These are phyloP conservation scores for Cervus canadensis DNA, from an alignment of 2,113 vertebrate species.

Conservation along the genomic window DNA sequence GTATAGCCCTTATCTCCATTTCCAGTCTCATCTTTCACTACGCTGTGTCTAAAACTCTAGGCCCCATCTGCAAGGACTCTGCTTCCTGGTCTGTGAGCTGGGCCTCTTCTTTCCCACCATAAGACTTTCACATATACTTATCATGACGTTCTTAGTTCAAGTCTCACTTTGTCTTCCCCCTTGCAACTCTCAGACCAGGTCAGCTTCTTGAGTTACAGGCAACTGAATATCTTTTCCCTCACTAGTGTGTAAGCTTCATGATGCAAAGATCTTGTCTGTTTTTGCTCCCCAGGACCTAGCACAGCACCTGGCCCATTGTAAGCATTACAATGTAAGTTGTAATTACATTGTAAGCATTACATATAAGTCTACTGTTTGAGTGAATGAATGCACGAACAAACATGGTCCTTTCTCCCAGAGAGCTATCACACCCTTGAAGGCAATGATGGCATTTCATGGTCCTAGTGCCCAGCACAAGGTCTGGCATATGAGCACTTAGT, in stretches of 20 bases:
- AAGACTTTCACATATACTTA: neutral
- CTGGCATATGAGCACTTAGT: neutral
- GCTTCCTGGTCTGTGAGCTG: neutral
- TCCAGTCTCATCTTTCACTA: neutral
- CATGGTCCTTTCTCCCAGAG: neutral
- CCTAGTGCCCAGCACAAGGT: neutral
- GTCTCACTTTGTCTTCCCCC: neutral
- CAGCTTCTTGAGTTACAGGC: neutral
- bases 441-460: neutral
- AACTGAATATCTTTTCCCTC: neutral
- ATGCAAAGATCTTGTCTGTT: neutral
- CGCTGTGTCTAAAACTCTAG: neutral
- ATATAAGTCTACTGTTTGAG: neutral
- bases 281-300: neutral
- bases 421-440: neutral
- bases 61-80: neutral
- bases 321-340: neutral
- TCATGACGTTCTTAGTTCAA: neutral
- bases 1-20: neutral
- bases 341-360: neutral
- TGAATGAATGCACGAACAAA: neutral
- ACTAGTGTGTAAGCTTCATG: neutral
- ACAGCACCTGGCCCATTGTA: neutral
- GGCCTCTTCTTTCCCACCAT: neutral
- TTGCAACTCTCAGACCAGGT: neutral